Evolutionary conservation across 2,797 vertebrate genomes (phyloP), one percentile per base, ranked within the genome.

Genomic region (Echeneis naucrates): DNA sequence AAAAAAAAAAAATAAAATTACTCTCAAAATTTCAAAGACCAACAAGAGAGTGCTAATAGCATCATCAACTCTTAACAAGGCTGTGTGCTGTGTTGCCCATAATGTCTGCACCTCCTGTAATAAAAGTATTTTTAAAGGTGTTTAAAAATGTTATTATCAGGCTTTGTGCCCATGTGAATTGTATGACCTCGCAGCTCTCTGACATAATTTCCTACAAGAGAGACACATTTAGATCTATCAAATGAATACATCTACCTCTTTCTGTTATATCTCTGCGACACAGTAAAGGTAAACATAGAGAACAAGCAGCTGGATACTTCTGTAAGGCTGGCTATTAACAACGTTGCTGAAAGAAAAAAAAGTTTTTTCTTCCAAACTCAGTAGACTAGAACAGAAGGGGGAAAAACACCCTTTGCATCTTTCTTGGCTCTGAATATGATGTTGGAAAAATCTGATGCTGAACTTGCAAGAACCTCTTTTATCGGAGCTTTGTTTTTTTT

Each of bases 361-460:
- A n/a, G n/a, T 30, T 35, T 16, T 14, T 79, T 67, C 55, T 86
- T 85, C 69, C 55, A 74, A 79, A 80, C 47, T 75, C 60, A 59
- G 55, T 73, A 70, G 64, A 74, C 54, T 59, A 69, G 72, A 79
- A 72, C 66, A 72, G 65, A 50, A 57, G 13, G 12, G 8, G 26
- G 33, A 5, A 52, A 76, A 56, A 19, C 5, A 21, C 8, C 40
- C 62, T 81, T 57, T 86, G 77, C 75, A 85, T 85, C 81, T 87
- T 77, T 81, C 80, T 86, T 86, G 78, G 84, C 85, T 90, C 70
- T 69, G 67, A 83, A 57, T 65, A 74, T 78, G 71, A 79, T 33
- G 48, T 62, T 52, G 55, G 71, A 68, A 56, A 70, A 84, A 64
- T 77, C 69, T 50, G 65, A 78, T 26, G 5, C 67, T 55, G n/a